Conservation (phyloP, 1,140 invertebrate genomes). For the Sesamia nonagrioides region DNA sequence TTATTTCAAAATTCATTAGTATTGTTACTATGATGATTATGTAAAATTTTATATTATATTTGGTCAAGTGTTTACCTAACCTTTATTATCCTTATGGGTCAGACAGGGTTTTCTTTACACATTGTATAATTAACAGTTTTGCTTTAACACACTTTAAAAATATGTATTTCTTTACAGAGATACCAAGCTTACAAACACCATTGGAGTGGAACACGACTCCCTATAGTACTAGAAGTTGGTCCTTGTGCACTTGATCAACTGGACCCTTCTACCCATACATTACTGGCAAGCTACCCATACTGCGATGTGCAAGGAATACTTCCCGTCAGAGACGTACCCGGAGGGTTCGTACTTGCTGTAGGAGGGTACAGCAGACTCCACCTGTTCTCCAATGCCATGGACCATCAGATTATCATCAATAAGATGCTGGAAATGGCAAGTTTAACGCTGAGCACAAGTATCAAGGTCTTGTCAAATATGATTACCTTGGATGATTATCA, state of each 20-base stretch:
- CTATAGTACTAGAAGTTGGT: conserved; percentile 96
- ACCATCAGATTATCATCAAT: conserved; percentile 95
- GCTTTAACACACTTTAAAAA: conserved; percentile 11
- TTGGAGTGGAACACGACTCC: conserved; percentile 97
- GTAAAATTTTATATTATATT: no score
- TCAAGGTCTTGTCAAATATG: conserved; percentile 94
- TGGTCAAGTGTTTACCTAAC: no score
- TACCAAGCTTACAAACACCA: conserved; percentile 98
- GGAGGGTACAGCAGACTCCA: conserved; percentile 96
- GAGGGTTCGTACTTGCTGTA: conserved; percentile 96
- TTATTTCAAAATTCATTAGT: no score
- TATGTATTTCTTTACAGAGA: conserved; percentile 88
- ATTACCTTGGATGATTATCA: conserved; percentile 96
- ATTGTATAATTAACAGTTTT: background rate
- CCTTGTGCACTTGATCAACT: conserved; percentile 96
- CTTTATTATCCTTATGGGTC: no score
- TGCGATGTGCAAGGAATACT: conserved; percentile 89
- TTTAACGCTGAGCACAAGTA: conserved; percentile 93
- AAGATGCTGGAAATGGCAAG: conserved; percentile 94
- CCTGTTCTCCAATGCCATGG: conserved; percentile 93
- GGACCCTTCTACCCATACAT: conserved; percentile 93
- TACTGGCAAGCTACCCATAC: conserved; percentile 96
- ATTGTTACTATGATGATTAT: no score
- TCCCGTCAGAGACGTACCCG: conserved; percentile 91
- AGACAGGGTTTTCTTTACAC: no score